A percentile compares a stretch with the other conserved stretches of the same genome.
Conservation (phyloP, 2,888 invertebrate genomes). For the Copidosoma aretas region DNA sequence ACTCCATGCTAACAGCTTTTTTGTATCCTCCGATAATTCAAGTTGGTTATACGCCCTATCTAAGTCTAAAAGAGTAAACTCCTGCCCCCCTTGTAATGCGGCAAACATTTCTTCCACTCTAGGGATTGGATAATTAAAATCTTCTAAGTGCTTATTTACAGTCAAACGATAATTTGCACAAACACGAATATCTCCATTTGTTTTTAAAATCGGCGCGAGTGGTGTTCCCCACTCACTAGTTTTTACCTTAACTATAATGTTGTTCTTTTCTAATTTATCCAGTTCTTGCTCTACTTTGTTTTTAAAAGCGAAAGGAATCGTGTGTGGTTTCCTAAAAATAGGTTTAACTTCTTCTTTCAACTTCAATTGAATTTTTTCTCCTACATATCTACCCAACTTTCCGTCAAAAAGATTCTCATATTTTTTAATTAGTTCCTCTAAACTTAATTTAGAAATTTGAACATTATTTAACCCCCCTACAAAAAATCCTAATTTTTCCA, state of each 20-base stretch:
- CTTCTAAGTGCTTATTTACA: constrained; percentile 44
- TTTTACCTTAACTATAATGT: too few relatives aligned
- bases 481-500: not conserved
- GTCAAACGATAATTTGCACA: constrained; percentile 49
- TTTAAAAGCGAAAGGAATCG: constrained; percentile 36
- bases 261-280: constrained; percentile 22
- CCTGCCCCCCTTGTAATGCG: constrained; percentile 33
- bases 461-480: not conserved
- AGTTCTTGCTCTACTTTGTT: constrained; percentile 30
- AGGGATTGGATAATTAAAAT: constrained; percentile 47
- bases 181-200: constrained; percentile 34
- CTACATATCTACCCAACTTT: constrained; percentile 28
- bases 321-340: constrained; percentile 32
- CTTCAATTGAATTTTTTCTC: constrained; percentile 30
- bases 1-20: constrained; percentile 46
- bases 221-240: too few relatives aligned
- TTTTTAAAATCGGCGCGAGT: constrained; percentile 40
- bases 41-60: too few relatives aligned
- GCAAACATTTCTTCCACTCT: constrained; percentile 48
- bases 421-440: constrained; percentile 23
- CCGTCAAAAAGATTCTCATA: constrained; percentile 27
- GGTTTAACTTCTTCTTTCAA: constrained; percentile 25
- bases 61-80: too few relatives aligned
- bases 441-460: not conserved
- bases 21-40: constrained; percentile 46